These are phyloP conservation scores for Nibea albiflora DNA, from an alignment of 2,113 vertebrate genomes.

Conservation along the genomic window DNA sequence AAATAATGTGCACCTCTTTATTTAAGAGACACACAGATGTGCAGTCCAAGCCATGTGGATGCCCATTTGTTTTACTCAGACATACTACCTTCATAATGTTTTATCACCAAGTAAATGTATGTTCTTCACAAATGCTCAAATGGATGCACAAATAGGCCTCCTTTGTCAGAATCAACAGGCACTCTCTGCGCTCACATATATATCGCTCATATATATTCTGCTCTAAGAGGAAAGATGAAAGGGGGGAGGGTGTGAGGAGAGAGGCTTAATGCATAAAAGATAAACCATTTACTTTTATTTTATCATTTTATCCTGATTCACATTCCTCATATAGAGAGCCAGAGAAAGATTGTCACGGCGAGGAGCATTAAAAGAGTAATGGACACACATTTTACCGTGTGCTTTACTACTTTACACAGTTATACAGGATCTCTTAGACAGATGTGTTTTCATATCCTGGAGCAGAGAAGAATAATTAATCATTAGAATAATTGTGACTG, in stretches of 20 bases:
- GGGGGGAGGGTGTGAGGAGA: neutral
- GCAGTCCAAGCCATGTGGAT: neutral
- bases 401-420: conserved; percentile 2
- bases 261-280: conserved; percentile 21
- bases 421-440: neutral
- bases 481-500: neutral
- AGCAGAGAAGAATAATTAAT: neutral
- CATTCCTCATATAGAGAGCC: conserved; percentile 3
- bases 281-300: conserved; percentile 7
- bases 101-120: too few relatives aligned
- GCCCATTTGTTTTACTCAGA: too few relatives aligned
- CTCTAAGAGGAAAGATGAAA: neutral
- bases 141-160: too few relatives aligned
- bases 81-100: too few relatives aligned
- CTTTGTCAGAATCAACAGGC: too few relatives aligned
- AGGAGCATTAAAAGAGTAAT: conserved; percentile 6
- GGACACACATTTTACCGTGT: neutral
- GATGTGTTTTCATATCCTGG: neutral
- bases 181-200: too few relatives aligned
- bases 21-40: neutral
- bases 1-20: neutral
- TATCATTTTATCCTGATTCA: conserved; percentile 16
- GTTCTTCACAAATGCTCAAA: too few relatives aligned
- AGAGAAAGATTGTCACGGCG: neutral
- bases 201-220: too few relatives aligned